Evolutionary conservation across 2,113 vertebrate genomes (phyloP).

Genomic region (Cisticola juncidis): DNA sequence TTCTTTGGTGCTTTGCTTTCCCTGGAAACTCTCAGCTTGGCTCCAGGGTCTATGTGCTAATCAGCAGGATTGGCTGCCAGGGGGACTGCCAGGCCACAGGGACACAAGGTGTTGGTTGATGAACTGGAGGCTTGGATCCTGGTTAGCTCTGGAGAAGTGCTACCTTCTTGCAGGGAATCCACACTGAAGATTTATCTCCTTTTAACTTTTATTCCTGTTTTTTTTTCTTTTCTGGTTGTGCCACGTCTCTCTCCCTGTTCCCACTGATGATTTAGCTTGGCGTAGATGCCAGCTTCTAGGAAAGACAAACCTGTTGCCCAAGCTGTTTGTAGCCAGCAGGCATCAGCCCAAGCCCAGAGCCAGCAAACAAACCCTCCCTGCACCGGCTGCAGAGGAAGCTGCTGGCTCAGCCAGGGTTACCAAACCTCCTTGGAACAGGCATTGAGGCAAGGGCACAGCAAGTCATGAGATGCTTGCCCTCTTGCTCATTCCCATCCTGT

Average conservation of each 20-base stretch:
- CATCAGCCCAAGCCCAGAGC: not conserved
- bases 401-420: not conserved
- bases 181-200: not conserved
- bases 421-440: not conserved
- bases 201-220: not conserved
- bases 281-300: not conserved
- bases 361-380: not conserved
- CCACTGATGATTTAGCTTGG: not conserved
- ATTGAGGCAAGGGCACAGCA: not conserved
- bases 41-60: not conserved
- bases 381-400: accelerated
- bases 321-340: not conserved
- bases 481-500: not conserved
- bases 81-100: not conserved
- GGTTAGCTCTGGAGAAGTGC: not conserved
- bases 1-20: not conserved
- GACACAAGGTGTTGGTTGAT: not conserved
- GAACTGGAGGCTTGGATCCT: not conserved
- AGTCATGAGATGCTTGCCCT: not conserved
- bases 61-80: not conserved
- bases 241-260: not conserved
- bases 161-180: not conserved
- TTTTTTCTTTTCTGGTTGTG: not conserved
- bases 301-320: not conserved
- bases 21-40: not conserved